phyloP scores from a whole-genome alignment of 2,888 invertebrate species.

The Kryphioiulus occultus region DNA sequence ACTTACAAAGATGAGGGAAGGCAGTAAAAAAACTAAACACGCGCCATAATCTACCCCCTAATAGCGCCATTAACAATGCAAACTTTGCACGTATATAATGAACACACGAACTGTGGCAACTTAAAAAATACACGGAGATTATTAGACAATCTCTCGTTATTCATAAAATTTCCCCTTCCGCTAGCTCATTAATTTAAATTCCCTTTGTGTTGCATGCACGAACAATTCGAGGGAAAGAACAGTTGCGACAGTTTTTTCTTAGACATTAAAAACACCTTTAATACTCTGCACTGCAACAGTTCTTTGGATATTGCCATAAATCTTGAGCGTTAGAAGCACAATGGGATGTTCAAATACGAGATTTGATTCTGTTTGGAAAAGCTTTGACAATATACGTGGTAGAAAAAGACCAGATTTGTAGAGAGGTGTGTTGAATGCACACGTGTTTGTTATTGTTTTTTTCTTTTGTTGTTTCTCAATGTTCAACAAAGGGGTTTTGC shows the following conservation, averaged over 20 bases:
- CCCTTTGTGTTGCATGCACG: background rate
- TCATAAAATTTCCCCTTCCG: background rate
- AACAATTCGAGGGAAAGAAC: background rate
- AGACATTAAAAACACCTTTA: background rate
- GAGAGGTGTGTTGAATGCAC: too few species aligned
- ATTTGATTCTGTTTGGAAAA: background rate
- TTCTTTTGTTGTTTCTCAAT: too few species aligned
- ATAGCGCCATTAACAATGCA: slow-evolving; percentile 31
- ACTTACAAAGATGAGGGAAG: slow-evolving; percentile 27
- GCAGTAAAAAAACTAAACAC: background rate
- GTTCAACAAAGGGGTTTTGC: too few species aligned
- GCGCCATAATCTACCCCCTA: slow-evolving; percentile 7
- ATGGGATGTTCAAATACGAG: background rate
- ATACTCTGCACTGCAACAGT: background rate
- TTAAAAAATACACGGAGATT: background rate
- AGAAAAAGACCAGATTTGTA: background rate
- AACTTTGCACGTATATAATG: slow-evolving; percentile 13
- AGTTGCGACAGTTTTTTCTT: background rate
- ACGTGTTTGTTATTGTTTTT: too few species aligned
- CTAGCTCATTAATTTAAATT: slow-evolving; percentile 15
- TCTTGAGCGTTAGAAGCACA: background rate
- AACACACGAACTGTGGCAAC: background rate
- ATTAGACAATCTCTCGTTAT: background rate
- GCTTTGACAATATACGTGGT: background rate
- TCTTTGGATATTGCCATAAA: background rate